These are phyloP conservation scores for Atta colombica DNA, from an alignment of 1,140 invertebrate species.

Conservation along the genomic window DNA sequence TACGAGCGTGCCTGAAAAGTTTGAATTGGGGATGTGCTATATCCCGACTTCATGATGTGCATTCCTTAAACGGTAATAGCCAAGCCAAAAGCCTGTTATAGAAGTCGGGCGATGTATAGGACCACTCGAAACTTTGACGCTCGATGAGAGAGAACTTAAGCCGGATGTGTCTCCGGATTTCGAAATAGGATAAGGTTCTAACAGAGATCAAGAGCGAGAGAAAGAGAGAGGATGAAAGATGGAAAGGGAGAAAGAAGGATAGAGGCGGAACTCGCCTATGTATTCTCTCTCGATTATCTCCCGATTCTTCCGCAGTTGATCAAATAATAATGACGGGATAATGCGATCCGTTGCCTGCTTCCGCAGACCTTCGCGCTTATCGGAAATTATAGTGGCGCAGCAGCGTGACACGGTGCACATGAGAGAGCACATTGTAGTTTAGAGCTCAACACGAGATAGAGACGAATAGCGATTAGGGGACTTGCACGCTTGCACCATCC, in stretches of 20 bases:
- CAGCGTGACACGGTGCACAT: conserved; percentile 6
- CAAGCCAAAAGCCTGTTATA: background rate
- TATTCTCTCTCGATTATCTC: conserved; percentile 1
- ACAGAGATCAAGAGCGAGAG: background rate
- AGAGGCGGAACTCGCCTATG: background rate
- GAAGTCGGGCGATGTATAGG: conserved; percentile 3
- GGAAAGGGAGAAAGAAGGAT: background rate
- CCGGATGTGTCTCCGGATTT: conserved; percentile 33
- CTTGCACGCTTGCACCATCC: background rate
- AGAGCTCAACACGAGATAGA: conserved; percentile 34
- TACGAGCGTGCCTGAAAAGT: conserved; percentile 27
- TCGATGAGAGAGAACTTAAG: conserved; percentile 33
- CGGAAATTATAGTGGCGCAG: conserved; percentile 44
- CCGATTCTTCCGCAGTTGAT: conserved; percentile 63
- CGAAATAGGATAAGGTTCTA: conserved; percentile 3
- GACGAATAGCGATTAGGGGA: conserved; percentile 15
- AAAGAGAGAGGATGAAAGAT: background rate
- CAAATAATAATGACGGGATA: conserved; percentile 55
- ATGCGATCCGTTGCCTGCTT: conserved; percentile 42
- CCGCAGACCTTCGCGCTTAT: conserved; percentile 16
- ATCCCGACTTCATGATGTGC: conserved; percentile 41
- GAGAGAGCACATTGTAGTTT: conserved; percentile 36
- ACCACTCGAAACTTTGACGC: conserved; percentile 22
- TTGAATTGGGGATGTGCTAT: conserved; percentile 45
- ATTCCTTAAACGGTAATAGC: conserved; percentile 39